A percentile compares a stretch with the other conserved stretches of the same genome.
phyloP scores from a whole-genome alignment of 2,888 invertebrate genomes.

The Gortyna flavago region DNA sequence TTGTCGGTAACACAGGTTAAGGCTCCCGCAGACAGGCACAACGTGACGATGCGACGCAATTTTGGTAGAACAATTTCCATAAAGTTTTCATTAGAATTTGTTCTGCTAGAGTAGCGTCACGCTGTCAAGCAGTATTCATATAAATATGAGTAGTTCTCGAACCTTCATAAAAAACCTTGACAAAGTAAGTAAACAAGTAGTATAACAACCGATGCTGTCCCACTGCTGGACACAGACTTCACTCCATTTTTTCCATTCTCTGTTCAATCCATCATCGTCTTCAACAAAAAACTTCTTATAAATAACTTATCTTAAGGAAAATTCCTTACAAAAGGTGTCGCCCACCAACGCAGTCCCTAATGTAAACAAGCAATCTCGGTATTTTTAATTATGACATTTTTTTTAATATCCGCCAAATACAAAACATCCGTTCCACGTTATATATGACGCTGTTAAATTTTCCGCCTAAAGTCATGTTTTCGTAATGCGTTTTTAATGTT shows the following conservation, averaged over 20 bases:
- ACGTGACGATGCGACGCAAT: not conserved
- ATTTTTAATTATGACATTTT: constrained; percentile 58
- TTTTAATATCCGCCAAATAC: constrained; percentile 72
- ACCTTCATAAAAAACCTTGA: not conserved
- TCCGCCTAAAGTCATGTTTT: constrained; percentile 89
- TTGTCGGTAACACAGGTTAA: not conserved
- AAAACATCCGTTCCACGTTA: constrained; percentile 81
- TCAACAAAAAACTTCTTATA: not conserved
- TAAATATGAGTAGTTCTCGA: not conserved
- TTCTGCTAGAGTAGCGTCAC: not conserved
- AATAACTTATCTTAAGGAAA: constrained; percentile 31
- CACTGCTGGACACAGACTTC: not conserved
- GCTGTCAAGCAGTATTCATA: not conserved
- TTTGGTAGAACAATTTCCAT: not conserved
- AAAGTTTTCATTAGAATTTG: not conserved
- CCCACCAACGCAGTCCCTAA: constrained; percentile 28
- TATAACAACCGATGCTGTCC: not conserved
- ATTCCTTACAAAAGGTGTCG: not conserved
- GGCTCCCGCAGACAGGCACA: not conserved
- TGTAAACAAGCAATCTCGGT: constrained; percentile 53
- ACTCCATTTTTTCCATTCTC: not conserved
- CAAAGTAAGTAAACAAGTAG: not conserved
- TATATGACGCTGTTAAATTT: constrained; percentile 86
- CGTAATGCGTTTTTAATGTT: constrained; percentile 90
- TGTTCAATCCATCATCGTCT: not conserved